Evolutionary conservation across 2,797 vertebrate species (phyloP).

Genomic region (Arrhamphus sclerolepis): DNA sequence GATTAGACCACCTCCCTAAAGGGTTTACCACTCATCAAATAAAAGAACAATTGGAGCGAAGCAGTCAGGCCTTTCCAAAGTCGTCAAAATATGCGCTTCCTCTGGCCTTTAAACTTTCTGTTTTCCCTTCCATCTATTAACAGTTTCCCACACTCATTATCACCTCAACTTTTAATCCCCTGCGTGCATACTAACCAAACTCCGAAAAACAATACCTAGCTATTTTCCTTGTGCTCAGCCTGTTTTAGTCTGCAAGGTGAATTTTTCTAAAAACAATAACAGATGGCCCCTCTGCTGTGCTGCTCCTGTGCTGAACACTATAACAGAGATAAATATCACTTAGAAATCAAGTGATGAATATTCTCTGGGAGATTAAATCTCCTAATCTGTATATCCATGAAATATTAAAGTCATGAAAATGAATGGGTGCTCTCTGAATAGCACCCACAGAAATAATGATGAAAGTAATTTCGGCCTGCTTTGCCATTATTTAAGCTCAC

Average conservation of each 20-base stretch:
- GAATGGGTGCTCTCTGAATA: slow-evolving; percentile 24
- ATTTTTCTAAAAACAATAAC: slow-evolving; percentile 54
- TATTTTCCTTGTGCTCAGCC: slow-evolving; percentile 45
- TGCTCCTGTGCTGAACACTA: slow-evolving; percentile 46
- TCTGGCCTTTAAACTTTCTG: slow-evolving; percentile 29
- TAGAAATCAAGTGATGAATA: slow-evolving; percentile 69
- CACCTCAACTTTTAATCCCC: too few species aligned
- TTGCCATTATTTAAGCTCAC: slow-evolving; percentile 56
- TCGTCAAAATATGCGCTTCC: slow-evolving; percentile 19
- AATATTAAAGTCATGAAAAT: slow-evolving; percentile 62
- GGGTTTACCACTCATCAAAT: slow-evolving; percentile 65
- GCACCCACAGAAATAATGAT: slow-evolving; percentile 33
- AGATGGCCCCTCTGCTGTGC: slow-evolving; percentile 64
- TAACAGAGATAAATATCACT: slow-evolving; percentile 68
- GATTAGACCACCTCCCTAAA: slow-evolving; percentile 76
- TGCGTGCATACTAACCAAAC: too few species aligned
- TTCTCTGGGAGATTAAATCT: slow-evolving; percentile 63
- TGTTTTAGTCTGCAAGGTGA: slow-evolving; percentile 22
- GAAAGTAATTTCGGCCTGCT: slow-evolving; percentile 40
- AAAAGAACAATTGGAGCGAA: slow-evolving; percentile 68
- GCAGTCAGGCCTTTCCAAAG: slow-evolving; percentile 17
- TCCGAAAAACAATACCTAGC: slow-evolving; percentile 1
- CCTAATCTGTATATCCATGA: slow-evolving; percentile 72
- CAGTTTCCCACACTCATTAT: not conserved
- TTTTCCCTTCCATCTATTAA: slow-evolving; percentile 24